These are phyloP conservation scores for Hemichromis elongatus DNA, from an alignment of 2,113 vertebrate species.

Conservation along the genomic window DNA sequence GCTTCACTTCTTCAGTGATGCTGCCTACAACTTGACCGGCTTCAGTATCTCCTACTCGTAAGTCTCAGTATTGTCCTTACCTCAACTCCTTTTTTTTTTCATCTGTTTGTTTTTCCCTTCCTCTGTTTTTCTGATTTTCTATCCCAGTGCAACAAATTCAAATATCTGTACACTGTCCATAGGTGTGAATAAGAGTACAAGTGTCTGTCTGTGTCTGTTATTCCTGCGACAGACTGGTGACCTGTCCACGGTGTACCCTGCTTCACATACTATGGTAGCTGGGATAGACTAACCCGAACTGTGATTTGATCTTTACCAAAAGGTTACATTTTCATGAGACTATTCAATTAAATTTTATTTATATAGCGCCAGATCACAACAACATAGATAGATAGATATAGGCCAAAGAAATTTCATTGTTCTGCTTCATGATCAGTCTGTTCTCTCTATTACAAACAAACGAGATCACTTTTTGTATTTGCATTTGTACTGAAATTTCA, in stretches of 20 bases:
- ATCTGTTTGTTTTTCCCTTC: neutral
- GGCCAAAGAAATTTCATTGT: neutral
- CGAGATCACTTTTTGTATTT: neutral
- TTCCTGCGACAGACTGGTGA: too few species aligned
- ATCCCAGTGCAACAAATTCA: neutral
- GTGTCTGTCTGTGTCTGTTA: too few species aligned
- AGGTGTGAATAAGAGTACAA: too few species aligned
- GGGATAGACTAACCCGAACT: too few species aligned
- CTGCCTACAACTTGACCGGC: conserved; percentile 93
- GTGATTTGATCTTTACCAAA: too few species aligned
- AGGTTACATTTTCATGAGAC: too few species aligned
- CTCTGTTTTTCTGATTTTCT: neutral
- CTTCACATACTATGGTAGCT: too few species aligned
- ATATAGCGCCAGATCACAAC: too few species aligned
- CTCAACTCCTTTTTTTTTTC: neutral
- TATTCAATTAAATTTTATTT: too few species aligned
- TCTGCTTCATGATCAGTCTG: rapidly evolving
- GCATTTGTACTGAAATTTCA: neutral
- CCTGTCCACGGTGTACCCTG: too few species aligned
- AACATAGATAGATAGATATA: too few species aligned
- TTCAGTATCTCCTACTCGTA: conserved; percentile 96
- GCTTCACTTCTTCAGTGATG: conserved; percentile 95
- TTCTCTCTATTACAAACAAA: neutral
- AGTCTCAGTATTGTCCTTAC: conserved; percentile 27
- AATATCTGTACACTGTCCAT: neutral